Evolutionary conservation across 2,888 invertebrate species (phyloP).

Genomic region (Aleiodes testaceus): DNA sequence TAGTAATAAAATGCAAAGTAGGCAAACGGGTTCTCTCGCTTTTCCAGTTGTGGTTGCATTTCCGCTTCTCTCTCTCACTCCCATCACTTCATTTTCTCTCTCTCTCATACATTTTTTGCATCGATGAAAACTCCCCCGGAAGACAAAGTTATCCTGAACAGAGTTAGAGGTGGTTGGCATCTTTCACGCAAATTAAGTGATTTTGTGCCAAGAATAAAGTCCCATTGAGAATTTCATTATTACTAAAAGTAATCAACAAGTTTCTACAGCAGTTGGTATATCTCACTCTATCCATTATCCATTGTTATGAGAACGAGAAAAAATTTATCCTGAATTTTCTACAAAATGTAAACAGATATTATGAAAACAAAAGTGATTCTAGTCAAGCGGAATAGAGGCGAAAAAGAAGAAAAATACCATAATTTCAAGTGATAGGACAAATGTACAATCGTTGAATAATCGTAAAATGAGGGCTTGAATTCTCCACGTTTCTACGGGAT

Average conservation of each 20-base stretch:
- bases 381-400: conserved; percentile 1
- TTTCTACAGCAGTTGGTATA: conserved; percentile 13
- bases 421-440: not conserved
- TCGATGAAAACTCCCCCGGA: not conserved
- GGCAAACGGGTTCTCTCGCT: conserved; percentile 48
- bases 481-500: conserved; percentile 50
- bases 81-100: conserved; percentile 28
- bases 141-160: not conserved
- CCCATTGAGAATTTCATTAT: conserved; percentile 32
- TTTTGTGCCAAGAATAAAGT: conserved; percentile 8
- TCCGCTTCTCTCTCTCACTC: conserved; percentile 39
- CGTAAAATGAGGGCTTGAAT: conserved; percentile 40
- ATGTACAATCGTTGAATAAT: conserved; percentile 44
- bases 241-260: conserved; percentile 35
- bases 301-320: not conserved
- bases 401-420: conserved; percentile 27
- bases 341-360: no score
- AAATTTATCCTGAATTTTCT: no score
- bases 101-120: conserved; percentile 32
- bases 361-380: no score
- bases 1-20: conserved; percentile 59
- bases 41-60: conserved; percentile 42
- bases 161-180: not conserved
- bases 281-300: not conserved
- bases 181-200: conserved; percentile 29